Base-by-base conservation (phyloP, 2,113 vertebrate species). In the Semnopithecus entellus region DNA sequence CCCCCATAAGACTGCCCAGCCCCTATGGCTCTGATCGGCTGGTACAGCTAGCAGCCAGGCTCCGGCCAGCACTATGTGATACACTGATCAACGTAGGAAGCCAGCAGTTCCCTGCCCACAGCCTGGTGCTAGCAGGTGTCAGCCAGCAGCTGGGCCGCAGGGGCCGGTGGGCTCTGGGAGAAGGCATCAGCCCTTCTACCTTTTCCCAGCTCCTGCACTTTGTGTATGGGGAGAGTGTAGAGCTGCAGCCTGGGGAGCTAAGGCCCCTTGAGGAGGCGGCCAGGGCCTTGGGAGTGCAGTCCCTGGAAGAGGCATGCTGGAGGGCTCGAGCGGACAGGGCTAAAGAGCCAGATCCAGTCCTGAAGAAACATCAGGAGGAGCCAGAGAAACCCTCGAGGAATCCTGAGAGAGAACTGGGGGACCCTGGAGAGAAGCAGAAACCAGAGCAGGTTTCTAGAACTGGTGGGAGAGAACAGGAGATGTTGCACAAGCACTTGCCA, bases 181-280 rank as follows among this genome's bases (percentile, higher is more conserved):
- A 18, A 95, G 99, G 92, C 97, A 99, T 99, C 95, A 98, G 98
- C 40, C 97, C 98, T 18, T 98, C 94, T 88, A 99, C 99, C 88
- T 99, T 99, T 97, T 98, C 98, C 95, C 99, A 99, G 93, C 98
- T 99, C 72, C 97, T 99, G 88, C 99, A 99, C 93, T 99, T 99
- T 93, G 98, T 98, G 94, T 99, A 99, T 97, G 98, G 98, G 10
- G 98, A 98, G 66, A 97, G 94, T 57, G 30, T 98, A 86, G 98
- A 98, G 59, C 85, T 97, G 8, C 94, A 86, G 72, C 85, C 91
- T 68, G 95, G 78, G 40, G 98, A 98, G 43, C 90, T 98, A 85
- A 93, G 76, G 25, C 98, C 97, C 76, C 98, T 99, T 43, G 97
- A 99, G 68, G 98, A 91, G 75, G 99, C 99, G 2, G 99, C 99